These are phyloP conservation scores for Dreissena polymorpha DNA, from an alignment of 1,140 invertebrate genomes.

Conservation along the genomic window DNA sequence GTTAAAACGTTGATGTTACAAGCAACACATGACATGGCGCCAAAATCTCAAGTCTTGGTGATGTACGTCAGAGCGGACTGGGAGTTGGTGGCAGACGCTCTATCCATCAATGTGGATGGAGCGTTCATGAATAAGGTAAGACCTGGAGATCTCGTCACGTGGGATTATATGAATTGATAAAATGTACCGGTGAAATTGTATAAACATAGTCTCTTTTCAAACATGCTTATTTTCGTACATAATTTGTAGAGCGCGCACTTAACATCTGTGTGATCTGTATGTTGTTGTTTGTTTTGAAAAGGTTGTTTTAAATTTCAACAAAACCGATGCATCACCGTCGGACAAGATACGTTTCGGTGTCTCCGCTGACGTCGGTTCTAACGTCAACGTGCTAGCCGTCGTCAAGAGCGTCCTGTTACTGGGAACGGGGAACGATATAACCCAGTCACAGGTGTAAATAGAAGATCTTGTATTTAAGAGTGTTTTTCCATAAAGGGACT, in stretches of 20 bases:
- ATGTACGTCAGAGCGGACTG: conserved; percentile 91
- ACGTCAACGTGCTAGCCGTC: conserved; percentile 91
- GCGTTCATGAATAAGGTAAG: conserved; percentile 90
- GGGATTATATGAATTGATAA: no score
- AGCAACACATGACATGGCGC: conserved; percentile 94
- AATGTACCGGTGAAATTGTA: no score
- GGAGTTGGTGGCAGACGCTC: conserved; percentile 92
- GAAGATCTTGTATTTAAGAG: no score
- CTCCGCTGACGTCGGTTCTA: conserved; percentile 90
- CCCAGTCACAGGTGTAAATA: conserved; percentile 78
- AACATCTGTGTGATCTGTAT: no score
- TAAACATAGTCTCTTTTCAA: no score
- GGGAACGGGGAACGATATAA: conserved; percentile 84
- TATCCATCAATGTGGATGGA: conserved; percentile 96
- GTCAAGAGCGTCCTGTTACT: conserved; percentile 92
- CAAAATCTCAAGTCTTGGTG: conserved; percentile 92
- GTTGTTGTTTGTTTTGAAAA: conserved; percentile 23
- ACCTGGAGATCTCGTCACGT: no score
- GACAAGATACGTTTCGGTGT: conserved; percentile 87
- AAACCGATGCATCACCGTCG: conserved; percentile 84
- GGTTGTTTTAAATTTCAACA: conserved; percentile 68
- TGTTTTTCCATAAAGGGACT: no score
- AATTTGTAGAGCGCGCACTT: no score
- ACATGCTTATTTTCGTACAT: no score
- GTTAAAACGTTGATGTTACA: conserved; percentile 89